phyloP scores from a whole-genome alignment of 2,888 invertebrate genomes.

The Polydrusus pterygomalis region DNA sequence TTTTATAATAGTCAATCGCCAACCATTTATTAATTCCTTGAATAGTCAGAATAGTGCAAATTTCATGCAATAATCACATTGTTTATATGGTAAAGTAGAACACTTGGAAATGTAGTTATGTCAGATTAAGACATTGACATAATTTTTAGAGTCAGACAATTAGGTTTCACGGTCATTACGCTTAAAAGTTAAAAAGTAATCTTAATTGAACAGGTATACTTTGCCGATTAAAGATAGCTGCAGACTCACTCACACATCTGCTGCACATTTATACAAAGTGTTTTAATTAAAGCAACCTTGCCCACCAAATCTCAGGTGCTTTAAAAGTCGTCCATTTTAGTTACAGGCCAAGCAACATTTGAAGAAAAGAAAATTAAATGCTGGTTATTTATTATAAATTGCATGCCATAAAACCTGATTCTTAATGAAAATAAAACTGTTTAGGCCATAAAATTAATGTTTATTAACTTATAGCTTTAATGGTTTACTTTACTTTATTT shows the following conservation, averaged over 20 bases:
- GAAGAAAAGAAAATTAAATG: too few relatives aligned
- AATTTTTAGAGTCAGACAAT: constrained; percentile 6
- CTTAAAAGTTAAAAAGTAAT: constrained; percentile 8
- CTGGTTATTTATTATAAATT: not conserved
- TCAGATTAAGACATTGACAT: constrained; percentile 22
- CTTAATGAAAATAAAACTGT: too few relatives aligned
- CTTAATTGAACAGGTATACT: not conserved
- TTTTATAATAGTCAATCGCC: too few relatives aligned
- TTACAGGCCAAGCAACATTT: too few relatives aligned
- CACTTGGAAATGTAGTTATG: constrained; percentile 12
- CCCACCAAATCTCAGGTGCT: too few relatives aligned
- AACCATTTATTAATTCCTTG: too few relatives aligned
- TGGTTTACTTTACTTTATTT: too few relatives aligned
- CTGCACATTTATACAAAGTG: not conserved
- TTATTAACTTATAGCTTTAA: too few relatives aligned
- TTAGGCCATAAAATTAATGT: too few relatives aligned
- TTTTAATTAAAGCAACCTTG: not conserved
- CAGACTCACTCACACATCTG: not conserved
- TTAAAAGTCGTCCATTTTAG: too few relatives aligned
- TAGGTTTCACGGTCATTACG: constrained; percentile 12
- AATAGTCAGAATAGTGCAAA: not conserved
- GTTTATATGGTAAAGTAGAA: constrained; percentile 20
- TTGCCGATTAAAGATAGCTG: not conserved
- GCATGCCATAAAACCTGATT: too few relatives aligned
- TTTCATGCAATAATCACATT: not conserved